Conservation (phyloP, 2,888 invertebrate species). For the Ditula angustiorana region DNA sequence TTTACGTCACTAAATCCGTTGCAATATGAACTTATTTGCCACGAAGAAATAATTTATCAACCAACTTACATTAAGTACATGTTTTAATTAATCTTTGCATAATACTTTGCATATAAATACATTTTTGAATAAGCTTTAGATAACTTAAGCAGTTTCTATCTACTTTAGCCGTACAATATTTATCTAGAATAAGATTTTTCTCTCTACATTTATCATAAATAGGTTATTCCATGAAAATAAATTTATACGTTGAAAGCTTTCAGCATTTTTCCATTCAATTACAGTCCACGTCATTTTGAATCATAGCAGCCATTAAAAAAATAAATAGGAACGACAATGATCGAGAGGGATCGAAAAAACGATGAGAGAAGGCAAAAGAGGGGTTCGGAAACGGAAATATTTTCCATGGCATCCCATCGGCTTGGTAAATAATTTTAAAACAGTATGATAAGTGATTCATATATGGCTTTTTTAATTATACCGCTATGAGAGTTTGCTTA, state of each 20-base stretch:
- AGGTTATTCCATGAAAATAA: slow-evolving; percentile 9
- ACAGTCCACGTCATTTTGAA: slow-evolving; percentile 31
- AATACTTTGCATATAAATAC: too few relatives aligned
- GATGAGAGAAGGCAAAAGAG: slow-evolving; percentile 39
- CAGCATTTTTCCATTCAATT: slow-evolving; percentile 29
- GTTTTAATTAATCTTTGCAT: too few relatives aligned
- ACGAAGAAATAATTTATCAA: too few relatives aligned
- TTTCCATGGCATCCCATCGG: slow-evolving; percentile 51
- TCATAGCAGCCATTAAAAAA: slow-evolving; percentile 47
- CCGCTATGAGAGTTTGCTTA: too few relatives aligned
- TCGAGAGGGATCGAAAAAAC: slow-evolving; percentile 51
- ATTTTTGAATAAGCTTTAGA: too few relatives aligned
- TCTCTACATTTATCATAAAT: neutral
- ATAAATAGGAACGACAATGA: slow-evolving; percentile 61
- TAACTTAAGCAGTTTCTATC: too few relatives aligned
- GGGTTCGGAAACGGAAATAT: slow-evolving; percentile 59
- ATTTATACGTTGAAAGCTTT: slow-evolving; percentile 26
- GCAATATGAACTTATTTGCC: too few relatives aligned
- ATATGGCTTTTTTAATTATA: too few relatives aligned
- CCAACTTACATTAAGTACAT: too few relatives aligned
- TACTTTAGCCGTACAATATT: neutral
- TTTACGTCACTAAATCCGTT: too few relatives aligned
- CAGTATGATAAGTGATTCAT: slow-evolving; percentile 5
- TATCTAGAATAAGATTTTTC: neutral
- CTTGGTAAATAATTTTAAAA: slow-evolving; percentile 11